Conservation (phyloP, 2,797 vertebrate species). For the Eidolon dupreanum region DNA sequence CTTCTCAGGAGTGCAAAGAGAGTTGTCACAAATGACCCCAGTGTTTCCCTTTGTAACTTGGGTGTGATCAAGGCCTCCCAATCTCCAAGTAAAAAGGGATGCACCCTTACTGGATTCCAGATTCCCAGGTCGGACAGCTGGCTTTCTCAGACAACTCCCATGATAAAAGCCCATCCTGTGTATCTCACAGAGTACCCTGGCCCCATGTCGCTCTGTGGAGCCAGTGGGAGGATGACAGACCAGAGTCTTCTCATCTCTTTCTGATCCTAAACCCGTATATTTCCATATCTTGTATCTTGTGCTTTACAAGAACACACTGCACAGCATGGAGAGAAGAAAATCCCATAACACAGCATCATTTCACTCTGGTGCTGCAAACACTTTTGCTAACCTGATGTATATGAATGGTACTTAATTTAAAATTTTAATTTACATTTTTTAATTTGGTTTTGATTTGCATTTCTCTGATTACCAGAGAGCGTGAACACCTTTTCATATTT, state of each 20-base stretch:
- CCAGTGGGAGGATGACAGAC: no score
- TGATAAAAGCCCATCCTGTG: not conserved
- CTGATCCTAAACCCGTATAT: not conserved
- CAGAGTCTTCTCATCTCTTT: not conserved
- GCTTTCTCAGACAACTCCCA: not conserved
- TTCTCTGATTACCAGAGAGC: not conserved
- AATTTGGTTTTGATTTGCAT: not conserved
- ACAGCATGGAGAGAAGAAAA: not conserved
- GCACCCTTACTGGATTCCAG: not conserved
- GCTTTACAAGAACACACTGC: not conserved
- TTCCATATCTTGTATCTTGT: not conserved
- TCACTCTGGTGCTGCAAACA: no score
- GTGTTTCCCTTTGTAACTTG: not conserved
- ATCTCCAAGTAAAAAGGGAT: not conserved
- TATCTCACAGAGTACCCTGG: no score
- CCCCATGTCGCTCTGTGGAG: not conserved
- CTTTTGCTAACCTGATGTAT: fast-evolving
- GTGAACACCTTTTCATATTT: not conserved
- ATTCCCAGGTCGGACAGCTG: not conserved
- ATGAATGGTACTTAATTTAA: not conserved
- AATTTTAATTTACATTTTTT: not conserved
- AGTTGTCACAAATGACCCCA: not conserved
- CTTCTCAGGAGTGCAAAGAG: not conserved
- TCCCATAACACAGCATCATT: not conserved
- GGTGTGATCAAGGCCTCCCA: no score